A percentile compares a stretch with the other conserved stretches of the same genome.
phyloP scores from a whole-genome alignment of 2,888 invertebrate species.

The Ormyrus thymus region DNA sequence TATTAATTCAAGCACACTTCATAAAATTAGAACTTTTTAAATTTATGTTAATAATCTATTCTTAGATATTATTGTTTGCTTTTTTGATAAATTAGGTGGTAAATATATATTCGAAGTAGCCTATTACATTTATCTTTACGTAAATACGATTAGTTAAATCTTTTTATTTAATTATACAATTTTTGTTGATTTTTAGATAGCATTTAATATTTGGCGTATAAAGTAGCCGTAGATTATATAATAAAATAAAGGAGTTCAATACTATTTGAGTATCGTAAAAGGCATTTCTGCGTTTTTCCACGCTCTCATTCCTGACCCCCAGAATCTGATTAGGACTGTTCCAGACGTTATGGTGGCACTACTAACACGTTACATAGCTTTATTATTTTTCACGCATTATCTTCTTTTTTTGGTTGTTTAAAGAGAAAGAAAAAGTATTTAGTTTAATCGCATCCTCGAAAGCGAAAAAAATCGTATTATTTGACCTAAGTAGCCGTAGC shows the following conservation, averaged over 20 bases:
- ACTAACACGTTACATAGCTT: constrained; percentile 58
- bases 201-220: too few species aligned
- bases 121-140: too few species aligned
- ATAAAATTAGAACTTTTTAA: too few species aligned
- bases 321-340: constrained; percentile 76
- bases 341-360: constrained; percentile 71
- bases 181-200: too few species aligned
- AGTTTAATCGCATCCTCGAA: constrained; percentile 10
- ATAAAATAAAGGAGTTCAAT: not conserved
- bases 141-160: too few species aligned
- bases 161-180: too few species aligned
- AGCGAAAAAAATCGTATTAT: constrained; percentile 12
- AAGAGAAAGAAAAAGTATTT: constrained; percentile 12
- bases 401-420: constrained; percentile 23
- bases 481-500: constrained; percentile 31
- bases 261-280: constrained; percentile 1
- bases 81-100: too few species aligned
- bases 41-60: too few species aligned
- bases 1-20: too few species aligned
- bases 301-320: constrained; percentile 65
- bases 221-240: too few species aligned
- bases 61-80: too few species aligned
- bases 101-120: not conserved
- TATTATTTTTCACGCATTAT: constrained; percentile 43
- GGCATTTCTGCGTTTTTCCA: constrained; percentile 69